Conservation (phyloP, 2,888 invertebrate species). For the Hypsopygia costalis region DNA sequence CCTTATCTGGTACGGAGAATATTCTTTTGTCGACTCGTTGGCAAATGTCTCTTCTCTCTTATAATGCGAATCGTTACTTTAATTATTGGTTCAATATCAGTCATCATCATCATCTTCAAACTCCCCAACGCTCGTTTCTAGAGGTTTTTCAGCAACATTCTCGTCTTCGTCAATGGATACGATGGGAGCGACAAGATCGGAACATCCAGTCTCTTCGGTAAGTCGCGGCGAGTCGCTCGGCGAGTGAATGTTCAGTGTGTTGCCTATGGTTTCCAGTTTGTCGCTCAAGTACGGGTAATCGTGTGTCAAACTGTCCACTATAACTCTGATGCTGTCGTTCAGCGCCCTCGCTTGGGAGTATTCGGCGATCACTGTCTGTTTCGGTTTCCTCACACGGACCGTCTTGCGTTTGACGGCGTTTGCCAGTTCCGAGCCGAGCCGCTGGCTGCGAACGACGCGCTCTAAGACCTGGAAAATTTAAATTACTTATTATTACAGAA, state of each 20-base stretch:
- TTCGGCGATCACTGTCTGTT: constrained; percentile 74
- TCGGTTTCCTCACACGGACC: constrained; percentile 56
- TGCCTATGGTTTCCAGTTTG: constrained; percentile 53
- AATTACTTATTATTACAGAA: too few species aligned
- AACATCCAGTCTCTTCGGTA: constrained; percentile 25
- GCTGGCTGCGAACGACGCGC: constrained; percentile 84
- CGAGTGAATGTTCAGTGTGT: constrained; percentile 69
- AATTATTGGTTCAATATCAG: too few species aligned
- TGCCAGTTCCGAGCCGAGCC: constrained; percentile 82
- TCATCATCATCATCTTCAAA: neutral
- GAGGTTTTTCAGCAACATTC: constrained; percentile 45
- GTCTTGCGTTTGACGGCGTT: constrained; percentile 68
- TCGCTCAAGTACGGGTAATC: constrained; percentile 83
- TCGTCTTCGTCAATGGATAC: constrained; percentile 22
- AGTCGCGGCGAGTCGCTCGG: constrained; percentile 47
- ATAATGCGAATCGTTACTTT: too few species aligned
- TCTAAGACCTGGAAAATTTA: constrained; percentile 73
- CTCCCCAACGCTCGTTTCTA: constrained; percentile 9
- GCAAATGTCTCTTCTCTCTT: too few species aligned
- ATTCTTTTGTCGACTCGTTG: too few species aligned
- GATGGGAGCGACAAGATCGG: constrained; percentile 15
- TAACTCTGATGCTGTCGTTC: constrained; percentile 78
- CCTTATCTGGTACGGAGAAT: too few species aligned
- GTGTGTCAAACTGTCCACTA: constrained; percentile 77
- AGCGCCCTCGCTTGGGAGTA: constrained; percentile 79